Evolutionary conservation across 2,888 invertebrate species (phyloP).

Genomic region (Patella depressa): DNA sequence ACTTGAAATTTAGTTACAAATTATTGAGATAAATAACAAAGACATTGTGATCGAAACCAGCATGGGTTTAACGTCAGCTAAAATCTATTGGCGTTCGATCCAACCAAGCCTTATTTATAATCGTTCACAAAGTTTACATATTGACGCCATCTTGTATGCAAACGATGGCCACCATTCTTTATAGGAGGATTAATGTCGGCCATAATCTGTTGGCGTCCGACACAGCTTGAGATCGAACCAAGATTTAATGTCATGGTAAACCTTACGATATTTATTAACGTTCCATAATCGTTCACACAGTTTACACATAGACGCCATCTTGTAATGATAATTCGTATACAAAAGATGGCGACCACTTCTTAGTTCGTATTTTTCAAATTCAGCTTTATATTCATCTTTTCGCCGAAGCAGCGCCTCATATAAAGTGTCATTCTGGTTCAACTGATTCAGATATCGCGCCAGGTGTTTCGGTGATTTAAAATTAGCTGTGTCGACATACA

Average conservation of each 20-base stretch:
- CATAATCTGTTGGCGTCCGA: no score
- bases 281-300: not conserved
- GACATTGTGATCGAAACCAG: no score
- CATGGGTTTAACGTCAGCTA: no score
- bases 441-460: not conserved
- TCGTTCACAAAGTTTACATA: not conserved
- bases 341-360: not conserved
- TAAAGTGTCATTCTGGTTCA: not conserved
- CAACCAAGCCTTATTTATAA: not conserved
- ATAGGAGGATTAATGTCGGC: no score
- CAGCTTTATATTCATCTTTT: not conserved
- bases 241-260: not conserved
- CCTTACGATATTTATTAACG: slow-evolving; percentile 6
- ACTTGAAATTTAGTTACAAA: no score
- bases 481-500: not conserved
- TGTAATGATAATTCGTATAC: not conserved
- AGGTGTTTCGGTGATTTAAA: not conserved
- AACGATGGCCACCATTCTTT: not conserved
- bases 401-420: not conserved
- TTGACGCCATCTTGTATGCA: not conserved
- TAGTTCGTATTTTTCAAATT: not conserved
- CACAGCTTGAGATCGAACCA: not conserved
- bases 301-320: not conserved
- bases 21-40: no score
- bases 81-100: no score